Evolutionary conservation across 2,888 invertebrate genomes (phyloP).

Genomic region (Colostygia pectinataria): DNA sequence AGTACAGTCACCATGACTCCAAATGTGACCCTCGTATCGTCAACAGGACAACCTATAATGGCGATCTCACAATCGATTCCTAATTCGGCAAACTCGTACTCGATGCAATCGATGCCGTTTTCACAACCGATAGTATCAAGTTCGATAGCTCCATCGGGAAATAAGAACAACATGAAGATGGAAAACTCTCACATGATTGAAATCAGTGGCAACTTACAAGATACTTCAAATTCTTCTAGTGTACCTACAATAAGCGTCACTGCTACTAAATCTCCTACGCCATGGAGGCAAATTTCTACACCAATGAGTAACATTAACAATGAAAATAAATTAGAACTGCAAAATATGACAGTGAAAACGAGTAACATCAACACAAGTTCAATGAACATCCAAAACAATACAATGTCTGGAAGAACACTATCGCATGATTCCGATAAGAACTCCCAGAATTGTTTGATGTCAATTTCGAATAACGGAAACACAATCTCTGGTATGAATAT

Average conservation of each 20-base stretch:
- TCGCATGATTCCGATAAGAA: slow-evolving; percentile 65
- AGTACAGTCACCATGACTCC: slow-evolving; percentile 70
- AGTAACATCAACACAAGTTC: slow-evolving; percentile 54
- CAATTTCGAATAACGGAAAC: slow-evolving; percentile 57
- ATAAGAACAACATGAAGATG: slow-evolving; percentile 67
- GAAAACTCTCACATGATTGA: slow-evolving; percentile 77
- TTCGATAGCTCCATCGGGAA: slow-evolving; percentile 68
- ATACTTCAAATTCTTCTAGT: slow-evolving; percentile 58
- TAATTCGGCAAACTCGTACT: slow-evolving; percentile 61
- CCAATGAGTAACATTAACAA: slow-evolving; percentile 44
- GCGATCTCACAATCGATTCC: slow-evolving; percentile 76
- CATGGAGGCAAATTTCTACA: slow-evolving; percentile 69
- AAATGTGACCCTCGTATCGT: slow-evolving; percentile 72
- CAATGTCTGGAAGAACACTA: slow-evolving; percentile 53
- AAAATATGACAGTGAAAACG: slow-evolving; percentile 63
- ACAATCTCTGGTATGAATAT: slow-evolving; percentile 56
- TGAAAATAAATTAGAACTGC: slow-evolving; percentile 68
- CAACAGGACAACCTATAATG: slow-evolving; percentile 76
- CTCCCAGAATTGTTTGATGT: slow-evolving; percentile 66
- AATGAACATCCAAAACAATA: slow-evolving; percentile 62
- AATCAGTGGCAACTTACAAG: slow-evolving; percentile 75
- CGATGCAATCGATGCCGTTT: slow-evolving; percentile 73
- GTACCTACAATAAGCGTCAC: slow-evolving; percentile 76
- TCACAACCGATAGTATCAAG: slow-evolving; percentile 78
- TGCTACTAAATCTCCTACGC: slow-evolving; percentile 74